Evolutionary conservation across 2,113 vertebrate genomes (phyloP), one percentile per base, ranked within the genome.

Genomic region (Saimiri boliviensis): DNA sequence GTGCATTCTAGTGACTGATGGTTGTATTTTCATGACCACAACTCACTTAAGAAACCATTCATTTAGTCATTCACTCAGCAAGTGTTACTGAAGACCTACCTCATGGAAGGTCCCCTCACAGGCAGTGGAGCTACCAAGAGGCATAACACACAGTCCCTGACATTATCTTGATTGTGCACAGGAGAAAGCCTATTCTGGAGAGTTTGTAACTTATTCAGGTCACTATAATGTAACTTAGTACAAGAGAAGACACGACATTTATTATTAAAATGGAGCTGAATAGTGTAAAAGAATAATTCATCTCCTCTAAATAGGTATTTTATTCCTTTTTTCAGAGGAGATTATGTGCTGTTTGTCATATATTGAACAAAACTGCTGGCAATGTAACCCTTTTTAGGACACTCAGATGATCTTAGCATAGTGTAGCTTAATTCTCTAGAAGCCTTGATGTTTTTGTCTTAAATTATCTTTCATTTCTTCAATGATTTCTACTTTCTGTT

Each of bases 311-410:
- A 94, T 97, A 84, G 35, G 40, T 66, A 85, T 96, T 92, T 97
- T 83, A 42, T 70, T 93, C 60, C 47, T 77, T 91, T 98, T 98
- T 97, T 91, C 97, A 98, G 89, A 98, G 88, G 68, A 96, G 90
- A 98, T 97, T 83, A 45, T 42, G 42, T 30, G 56, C 74, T 98
- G 88, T 95, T 97, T 97, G 74, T 89, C 87, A 96, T 71, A 83
- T 86, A 79, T 1, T 77, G 79, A 97, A 92, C 92, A 83, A 95
- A 77, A 85, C 71, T 95, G 37, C 77, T 95, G 87, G 95, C 97
- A 97, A 95, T 93, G 92, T 30, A 70, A n/a, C 8, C 30, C 40
- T 63, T 89, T 95, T n/a, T 35, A 30, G 56, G 45, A 70, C 35
- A 81, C 52, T 6, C 19, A 30, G 45, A 17, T 84, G 58, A 71